Conservation (phyloP, 2,797 vertebrate genomes). For the Varecia variegata region DNA sequence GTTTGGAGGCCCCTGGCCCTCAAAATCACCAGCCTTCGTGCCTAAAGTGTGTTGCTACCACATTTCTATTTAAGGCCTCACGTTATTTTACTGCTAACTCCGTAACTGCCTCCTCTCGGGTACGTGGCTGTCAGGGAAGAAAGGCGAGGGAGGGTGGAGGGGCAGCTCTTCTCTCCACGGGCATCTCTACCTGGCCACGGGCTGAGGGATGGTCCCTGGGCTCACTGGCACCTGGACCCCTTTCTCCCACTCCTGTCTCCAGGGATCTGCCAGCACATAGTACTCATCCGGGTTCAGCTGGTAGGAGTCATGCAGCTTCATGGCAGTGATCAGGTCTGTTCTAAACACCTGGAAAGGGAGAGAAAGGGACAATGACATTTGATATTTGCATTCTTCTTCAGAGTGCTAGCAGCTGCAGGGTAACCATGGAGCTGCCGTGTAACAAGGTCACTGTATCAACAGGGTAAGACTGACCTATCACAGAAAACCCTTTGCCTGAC, state of each 20-base stretch:
- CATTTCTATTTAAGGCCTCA: neutral
- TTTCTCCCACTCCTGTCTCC: constrained; percentile 99
- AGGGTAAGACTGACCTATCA: constrained; percentile 57
- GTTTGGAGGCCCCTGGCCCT: neutral
- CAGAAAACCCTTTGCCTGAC: constrained; percentile 20
- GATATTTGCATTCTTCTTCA: constrained; percentile 73
- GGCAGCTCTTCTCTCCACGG: neutral
- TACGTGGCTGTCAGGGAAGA: neutral
- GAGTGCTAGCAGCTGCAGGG: constrained; percentile 72
- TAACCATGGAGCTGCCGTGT: constrained; percentile 72
- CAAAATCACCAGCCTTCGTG: neutral
- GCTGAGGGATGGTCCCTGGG: constrained; percentile 93
- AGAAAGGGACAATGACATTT: constrained; percentile 78
- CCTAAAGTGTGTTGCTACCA: neutral
- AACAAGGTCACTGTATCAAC: constrained; percentile 73
- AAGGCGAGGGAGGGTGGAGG: rapidly evolving
- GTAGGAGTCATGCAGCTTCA: constrained; percentile 97
- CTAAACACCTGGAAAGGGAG: constrained; percentile 92
- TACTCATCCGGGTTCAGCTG: constrained; percentile 96
- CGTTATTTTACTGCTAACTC: neutral
- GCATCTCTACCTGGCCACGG: constrained; percentile 89
- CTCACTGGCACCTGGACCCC: constrained; percentile 98
- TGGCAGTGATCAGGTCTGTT: constrained; percentile 98
- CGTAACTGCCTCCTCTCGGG: neutral
- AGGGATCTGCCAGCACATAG: constrained; percentile 94